Conservation (phyloP, 2,113 vertebrate species). For the Scopus umbretta region DNA sequence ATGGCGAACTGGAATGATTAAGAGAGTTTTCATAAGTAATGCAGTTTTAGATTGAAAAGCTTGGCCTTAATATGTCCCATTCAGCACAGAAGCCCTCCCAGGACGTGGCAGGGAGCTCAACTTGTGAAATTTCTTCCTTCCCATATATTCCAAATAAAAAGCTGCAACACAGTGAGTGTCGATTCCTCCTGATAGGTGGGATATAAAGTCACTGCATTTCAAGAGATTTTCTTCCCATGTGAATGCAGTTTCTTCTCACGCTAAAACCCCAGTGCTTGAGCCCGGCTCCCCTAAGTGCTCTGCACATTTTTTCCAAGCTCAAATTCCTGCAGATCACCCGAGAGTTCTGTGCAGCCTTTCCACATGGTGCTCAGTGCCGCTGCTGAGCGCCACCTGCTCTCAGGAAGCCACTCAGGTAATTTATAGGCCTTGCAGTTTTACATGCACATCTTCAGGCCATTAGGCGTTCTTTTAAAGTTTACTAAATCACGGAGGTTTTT, state of each 20-base stretch:
- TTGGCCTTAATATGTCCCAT: not conserved
- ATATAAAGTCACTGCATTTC: not conserved
- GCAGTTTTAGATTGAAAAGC: not conserved
- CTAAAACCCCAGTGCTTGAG: not conserved
- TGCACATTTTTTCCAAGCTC: accelerated
- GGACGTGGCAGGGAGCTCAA: not conserved
- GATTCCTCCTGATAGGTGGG: not conserved
- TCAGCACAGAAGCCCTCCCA: not conserved
- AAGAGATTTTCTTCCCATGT: not conserved
- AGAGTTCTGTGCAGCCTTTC: accelerated
- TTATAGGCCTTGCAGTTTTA: not conserved
- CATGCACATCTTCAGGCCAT: not conserved
- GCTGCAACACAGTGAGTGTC: accelerated
- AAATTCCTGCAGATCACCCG: not conserved
- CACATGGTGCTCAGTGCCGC: accelerated
- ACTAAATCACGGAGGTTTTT: not conserved
- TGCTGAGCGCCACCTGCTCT: not conserved
- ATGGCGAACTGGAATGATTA: not conserved
- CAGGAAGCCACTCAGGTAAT: not conserved
- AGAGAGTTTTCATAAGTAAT: not conserved
- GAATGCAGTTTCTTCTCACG: not conserved
- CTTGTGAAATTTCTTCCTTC: not conserved
- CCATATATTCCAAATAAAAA: not conserved
- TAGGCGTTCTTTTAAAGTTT: not conserved
- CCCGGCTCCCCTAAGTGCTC: not conserved